phyloP scores from a whole-genome alignment of 2,797 vertebrate species.

The Clarias laeviceps region DNA sequence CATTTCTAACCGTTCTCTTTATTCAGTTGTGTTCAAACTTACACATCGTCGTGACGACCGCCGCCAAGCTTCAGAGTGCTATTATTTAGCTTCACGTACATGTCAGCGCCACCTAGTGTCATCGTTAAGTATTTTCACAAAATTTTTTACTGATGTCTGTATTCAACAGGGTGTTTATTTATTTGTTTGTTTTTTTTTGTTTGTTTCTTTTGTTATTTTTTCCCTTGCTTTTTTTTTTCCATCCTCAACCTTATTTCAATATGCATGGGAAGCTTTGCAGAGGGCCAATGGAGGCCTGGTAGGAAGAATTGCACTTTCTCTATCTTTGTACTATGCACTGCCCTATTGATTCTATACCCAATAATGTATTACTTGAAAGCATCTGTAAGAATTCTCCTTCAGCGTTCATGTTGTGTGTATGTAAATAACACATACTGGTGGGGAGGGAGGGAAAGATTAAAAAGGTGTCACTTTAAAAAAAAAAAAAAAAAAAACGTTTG shows the following conservation, averaged over 20 bases:
- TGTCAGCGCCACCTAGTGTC: constrained; percentile 81
- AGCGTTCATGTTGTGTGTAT: constrained; percentile 89
- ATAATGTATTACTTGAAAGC: constrained; percentile 98
- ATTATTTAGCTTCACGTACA: constrained; percentile 84
- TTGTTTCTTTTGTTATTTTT: not conserved
- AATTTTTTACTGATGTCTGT: not conserved
- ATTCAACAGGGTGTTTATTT: not conserved
- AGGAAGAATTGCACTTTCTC: constrained; percentile 99
- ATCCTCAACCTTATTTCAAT: constrained; percentile 67
- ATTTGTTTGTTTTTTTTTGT: constrained; percentile 8
- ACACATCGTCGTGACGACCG: constrained; percentile 69
- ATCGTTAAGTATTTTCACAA: constrained; percentile 61
- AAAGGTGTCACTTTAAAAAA: constrained; percentile 73
- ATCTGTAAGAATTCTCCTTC: constrained; percentile 88
- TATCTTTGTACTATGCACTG: constrained; percentile 99
- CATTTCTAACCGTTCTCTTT: constrained; percentile 73
- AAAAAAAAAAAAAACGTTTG: constrained; percentile 71
- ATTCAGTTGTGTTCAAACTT: constrained; percentile 35
- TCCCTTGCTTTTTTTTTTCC: constrained; percentile 24
- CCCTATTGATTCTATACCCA: constrained; percentile 99
- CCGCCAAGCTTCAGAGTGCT: constrained; percentile 86
- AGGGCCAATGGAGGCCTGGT: constrained; percentile 81
- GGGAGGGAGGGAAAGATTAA: constrained; percentile 55
- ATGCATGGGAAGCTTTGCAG: constrained; percentile 83
- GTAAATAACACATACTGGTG: constrained; percentile 85